Base-by-base conservation (phyloP, 2,113 vertebrate species). In the Terrapene triunguis region DNA sequence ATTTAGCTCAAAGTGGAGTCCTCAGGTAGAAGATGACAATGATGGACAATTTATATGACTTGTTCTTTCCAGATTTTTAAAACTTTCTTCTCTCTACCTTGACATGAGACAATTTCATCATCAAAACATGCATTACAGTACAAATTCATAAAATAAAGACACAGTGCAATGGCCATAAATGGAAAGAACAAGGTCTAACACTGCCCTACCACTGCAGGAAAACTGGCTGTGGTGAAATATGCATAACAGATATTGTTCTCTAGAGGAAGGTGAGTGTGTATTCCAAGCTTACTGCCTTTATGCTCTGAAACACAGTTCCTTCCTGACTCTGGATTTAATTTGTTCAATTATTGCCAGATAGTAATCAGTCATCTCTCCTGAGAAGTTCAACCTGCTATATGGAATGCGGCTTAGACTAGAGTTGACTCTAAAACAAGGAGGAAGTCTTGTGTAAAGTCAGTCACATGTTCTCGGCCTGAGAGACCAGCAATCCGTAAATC, bases 41-140 rank as follows among this genome's bases (percentile, higher is more conserved):
- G 87, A 76, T 83, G 90, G 95, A 92, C 57, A n/a, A 74, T 76
- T 4, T 13, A 88, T 89, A 92, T 92, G n/a, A 53, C 69, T 85
- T 29, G 13, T 62, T 95, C 72, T 51, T 74, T 69, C 92, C 47
- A 29, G 79, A 38, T 87, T 92, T 19, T 92, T 53, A 84, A 2
- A 38, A 11, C 81, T 91, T 65, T 11, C 88, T 57, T 80, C 47
- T 16, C n/a, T 27, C 38, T 82, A 51, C 87, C 79, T 91, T 89
- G 88, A 79, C 87, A 81, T 84, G 81, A 42, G 27, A 65, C 35
- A 9, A 1, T 55, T 51, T 38, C 88, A n/a, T 0, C 74, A 0
- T 87, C 72, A 25, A 5, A 83, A 85, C 78, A 55, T 78, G 17
- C 11, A 80, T 88, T 54, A 51, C 74, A 89, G 32, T 74, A 6